A percentile compares a stretch with the other conserved stretches of the same genome.
Evolutionary conservation across 2,113 vertebrate species (phyloP).

Genomic region (Channa maculata): DNA sequence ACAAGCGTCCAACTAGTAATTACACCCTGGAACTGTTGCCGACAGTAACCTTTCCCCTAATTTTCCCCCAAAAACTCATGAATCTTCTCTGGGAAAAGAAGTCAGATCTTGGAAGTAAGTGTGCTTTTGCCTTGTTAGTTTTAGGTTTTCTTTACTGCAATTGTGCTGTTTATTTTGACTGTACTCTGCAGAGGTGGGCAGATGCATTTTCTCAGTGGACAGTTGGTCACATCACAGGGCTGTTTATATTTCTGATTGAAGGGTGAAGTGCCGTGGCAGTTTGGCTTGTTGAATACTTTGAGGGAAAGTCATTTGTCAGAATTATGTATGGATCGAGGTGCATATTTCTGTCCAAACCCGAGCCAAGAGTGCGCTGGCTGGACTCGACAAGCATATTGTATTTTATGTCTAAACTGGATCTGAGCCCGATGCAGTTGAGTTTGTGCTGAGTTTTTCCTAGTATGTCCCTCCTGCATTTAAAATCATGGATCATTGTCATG

Average conservation of each 20-base stretch:
- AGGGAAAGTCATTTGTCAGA: slow-evolving; percentile 40
- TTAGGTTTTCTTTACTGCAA: slow-evolving; percentile 76
- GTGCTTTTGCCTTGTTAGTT: slow-evolving; percentile 75
- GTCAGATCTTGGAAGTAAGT: slow-evolving; percentile 30
- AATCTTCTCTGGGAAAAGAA: slow-evolving; percentile 18
- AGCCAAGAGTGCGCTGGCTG: too few relatives aligned
- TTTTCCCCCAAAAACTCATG: slow-evolving; percentile 19
- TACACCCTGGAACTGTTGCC: neutral
- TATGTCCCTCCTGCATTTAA: too few relatives aligned
- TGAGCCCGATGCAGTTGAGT: too few relatives aligned
- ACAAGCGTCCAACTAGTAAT: neutral
- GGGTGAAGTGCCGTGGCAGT: slow-evolving; percentile 34
- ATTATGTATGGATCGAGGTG: neutral
- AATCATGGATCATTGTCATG: too few relatives aligned
- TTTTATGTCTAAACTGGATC: too few relatives aligned
- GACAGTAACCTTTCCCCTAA: slow-evolving; percentile 29
- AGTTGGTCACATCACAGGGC: slow-evolving; percentile 35
- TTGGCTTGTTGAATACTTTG: slow-evolving; percentile 9
- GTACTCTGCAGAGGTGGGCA: slow-evolving; percentile 57
- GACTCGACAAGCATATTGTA: too few relatives aligned
- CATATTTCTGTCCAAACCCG: too few relatives aligned
- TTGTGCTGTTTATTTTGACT: slow-evolving; percentile 78
- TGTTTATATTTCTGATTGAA: slow-evolving; percentile 66
- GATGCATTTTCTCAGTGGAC: slow-evolving; percentile 35
- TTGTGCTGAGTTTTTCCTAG: too few relatives aligned